Base-by-base conservation (phyloP, 2,797 vertebrate genomes). In the Characodon lateralis region DNA sequence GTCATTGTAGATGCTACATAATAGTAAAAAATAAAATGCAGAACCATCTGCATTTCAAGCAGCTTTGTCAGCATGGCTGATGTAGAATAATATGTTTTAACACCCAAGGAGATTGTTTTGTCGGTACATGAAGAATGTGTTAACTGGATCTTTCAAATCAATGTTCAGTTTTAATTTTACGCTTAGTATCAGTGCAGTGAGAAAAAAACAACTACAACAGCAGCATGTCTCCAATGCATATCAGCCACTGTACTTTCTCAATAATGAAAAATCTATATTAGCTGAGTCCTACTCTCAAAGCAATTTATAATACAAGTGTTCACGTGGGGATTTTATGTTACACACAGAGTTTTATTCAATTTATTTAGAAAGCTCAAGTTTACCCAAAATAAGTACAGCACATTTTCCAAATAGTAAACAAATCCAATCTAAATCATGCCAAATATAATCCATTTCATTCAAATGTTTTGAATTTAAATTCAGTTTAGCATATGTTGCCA, bases 261-360 rank as follows among this genome's bases (percentile, higher is more conserved):
- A n/a, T 48, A 46, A 48, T 70, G 22, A 71, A 71, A 71, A 26
- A 24, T 50, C 69, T 26, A 71, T 71, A 48, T 26, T 50, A 24
- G 69, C 50, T 50, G n/a, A 48, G 6, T 28, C 26, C 41, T 50
- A 18, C 46, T 28, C 26, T 71, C 41, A 71, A 48, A 26, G 46
- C 43, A 71, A n/a, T 71, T 39, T 24, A 41, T 66, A 41, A 10
- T 66, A 66, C 20, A 39, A 66, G 63, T 66, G 35, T 66, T 65
- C 61, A 8, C 8, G 7, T 24, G 6, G 66, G 66, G 24, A 16
- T 71, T 71, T 71, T 71, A 26, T 50, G 26, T 71, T 28, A 50
- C 1, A 50, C 24, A 14, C 12, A 41, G 35, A 66, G 24, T 65
- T 41, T 22, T 6, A 41, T 39, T 41, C 20, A 39, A 3, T 66